Evolutionary conservation across 2,113 vertebrate genomes (phyloP).

Genomic region (Centropristis striata): DNA sequence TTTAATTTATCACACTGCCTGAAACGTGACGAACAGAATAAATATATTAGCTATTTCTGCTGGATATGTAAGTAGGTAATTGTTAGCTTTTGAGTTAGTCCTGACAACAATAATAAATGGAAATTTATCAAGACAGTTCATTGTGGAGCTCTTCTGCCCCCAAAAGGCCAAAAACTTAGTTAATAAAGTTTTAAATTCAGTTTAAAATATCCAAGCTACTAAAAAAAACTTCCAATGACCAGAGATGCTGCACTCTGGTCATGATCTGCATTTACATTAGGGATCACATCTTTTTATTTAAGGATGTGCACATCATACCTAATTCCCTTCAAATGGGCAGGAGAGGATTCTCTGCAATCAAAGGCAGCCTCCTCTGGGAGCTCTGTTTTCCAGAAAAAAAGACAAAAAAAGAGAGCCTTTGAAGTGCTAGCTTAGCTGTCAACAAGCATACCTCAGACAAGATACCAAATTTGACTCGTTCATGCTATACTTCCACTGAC

Average conservation of each 20-base stretch:
- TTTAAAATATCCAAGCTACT: constrained; percentile 77
- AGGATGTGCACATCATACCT: constrained; percentile 90
- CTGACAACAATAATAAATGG: background rate
- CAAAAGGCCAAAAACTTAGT: background rate
- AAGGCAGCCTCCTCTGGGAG: constrained; percentile 82
- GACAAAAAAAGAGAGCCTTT: constrained; percentile 69
- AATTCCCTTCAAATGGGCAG: constrained; percentile 91
- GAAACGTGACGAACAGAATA: background rate
- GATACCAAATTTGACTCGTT: constrained; percentile 67
- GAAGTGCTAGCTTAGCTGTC: constrained; percentile 70
- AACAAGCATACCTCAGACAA: constrained; percentile 65
- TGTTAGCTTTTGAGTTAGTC: background rate
- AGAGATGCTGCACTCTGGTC: constrained; percentile 84
- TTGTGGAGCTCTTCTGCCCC: background rate
- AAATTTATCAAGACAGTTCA: background rate
- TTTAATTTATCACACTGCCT: background rate
- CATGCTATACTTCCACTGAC: constrained; percentile 51
- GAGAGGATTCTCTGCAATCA: constrained; percentile 85
- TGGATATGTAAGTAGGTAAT: background rate
- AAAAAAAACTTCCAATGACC: constrained; percentile 84
- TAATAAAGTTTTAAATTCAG: constrained; percentile 45
- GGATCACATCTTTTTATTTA: constrained; percentile 89
- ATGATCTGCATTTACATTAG: constrained; percentile 92
- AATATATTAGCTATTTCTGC: background rate
- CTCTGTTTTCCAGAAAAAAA: constrained; percentile 79